Evolutionary conservation across 2,797 vertebrate species (phyloP).

Genomic region (Schizopygopsis malacanthus): DNA sequence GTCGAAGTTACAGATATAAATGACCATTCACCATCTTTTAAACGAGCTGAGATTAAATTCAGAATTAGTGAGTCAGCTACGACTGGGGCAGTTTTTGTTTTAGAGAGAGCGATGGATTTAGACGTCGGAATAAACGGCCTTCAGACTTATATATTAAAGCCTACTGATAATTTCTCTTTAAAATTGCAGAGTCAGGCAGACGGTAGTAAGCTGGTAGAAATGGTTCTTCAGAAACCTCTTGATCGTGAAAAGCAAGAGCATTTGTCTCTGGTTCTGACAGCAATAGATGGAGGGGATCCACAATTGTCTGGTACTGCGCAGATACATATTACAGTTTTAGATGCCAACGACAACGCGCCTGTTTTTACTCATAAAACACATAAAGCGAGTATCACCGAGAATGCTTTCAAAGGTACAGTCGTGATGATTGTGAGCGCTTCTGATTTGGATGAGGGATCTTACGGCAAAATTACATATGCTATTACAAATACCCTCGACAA

Average conservation of each 20-base stretch:
- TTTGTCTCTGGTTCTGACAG: constrained; percentile 45
- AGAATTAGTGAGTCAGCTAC: constrained; percentile 44
- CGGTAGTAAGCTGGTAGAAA: constrained; percentile 41
- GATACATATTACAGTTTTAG: constrained; percentile 48
- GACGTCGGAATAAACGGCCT: constrained; percentile 64
- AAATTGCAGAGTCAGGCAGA: constrained; percentile 28
- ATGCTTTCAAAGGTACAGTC: constrained; percentile 16
- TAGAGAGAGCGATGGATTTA: constrained; percentile 49
- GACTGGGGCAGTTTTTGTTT: constrained; percentile 45
- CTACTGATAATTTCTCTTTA: constrained; percentile 46
- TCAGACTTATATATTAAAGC: constrained; percentile 47
- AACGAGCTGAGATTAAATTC: constrained; percentile 27
- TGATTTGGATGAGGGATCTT: constrained; percentile 46
- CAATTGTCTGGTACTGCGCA: constrained; percentile 46
- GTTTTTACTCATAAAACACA: constrained; percentile 39
- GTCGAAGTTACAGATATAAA: constrained; percentile 49
- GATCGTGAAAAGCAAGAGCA: constrained; percentile 54
- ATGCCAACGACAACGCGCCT: constrained; percentile 54
- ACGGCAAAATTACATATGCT: constrained; percentile 32
- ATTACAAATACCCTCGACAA: constrained; percentile 4
- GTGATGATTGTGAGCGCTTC: constrained; percentile 30
- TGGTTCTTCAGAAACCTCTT: constrained; percentile 48
- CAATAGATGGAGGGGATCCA: constrained; percentile 50
- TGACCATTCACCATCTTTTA: constrained; percentile 44
- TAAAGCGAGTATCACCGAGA: constrained; percentile 43